Percentiles rank a stretch among this genome's conserved stretches.
phyloP scores from a whole-genome alignment of 2,888 invertebrate genomes.

The Drosophila borborema region DNA sequence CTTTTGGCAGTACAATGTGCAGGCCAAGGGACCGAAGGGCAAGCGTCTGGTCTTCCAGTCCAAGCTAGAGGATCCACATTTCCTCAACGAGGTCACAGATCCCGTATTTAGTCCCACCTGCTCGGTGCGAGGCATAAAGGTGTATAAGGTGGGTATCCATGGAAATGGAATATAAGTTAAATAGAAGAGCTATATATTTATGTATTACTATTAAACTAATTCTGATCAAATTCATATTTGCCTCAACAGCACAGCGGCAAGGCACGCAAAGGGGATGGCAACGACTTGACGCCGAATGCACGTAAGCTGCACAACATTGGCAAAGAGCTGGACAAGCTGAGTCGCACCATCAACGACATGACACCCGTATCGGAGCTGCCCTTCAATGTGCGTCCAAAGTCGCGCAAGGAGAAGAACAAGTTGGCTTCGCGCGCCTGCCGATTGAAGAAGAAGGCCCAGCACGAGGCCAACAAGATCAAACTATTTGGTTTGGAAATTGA shows the following conservation, averaged over 20 bases:
- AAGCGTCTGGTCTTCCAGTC: slow-evolving; percentile 94
- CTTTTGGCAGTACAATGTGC: slow-evolving; percentile 99
- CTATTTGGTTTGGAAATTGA: slow-evolving; percentile 96
- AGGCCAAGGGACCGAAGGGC: slow-evolving; percentile 98
- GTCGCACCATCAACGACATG: slow-evolving; percentile 97
- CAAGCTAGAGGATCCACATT: slow-evolving; percentile 95
- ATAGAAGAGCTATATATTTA: too few species aligned
- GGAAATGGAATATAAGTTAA: too few species aligned
- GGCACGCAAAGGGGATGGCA: slow-evolving; percentile 98
- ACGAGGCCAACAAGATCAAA: slow-evolving; percentile 99
- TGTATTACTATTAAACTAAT: too few species aligned
- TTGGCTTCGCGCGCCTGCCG: slow-evolving; percentile 98
- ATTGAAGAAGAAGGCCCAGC: slow-evolving; percentile 99
- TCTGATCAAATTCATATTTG: not conserved
- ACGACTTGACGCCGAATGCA: slow-evolving; percentile 98
- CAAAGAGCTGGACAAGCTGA: slow-evolving; percentile 95
- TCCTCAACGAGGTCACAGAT: slow-evolving; percentile 95
- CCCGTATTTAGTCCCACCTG: slow-evolving; percentile 98
- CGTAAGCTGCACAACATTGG: slow-evolving; percentile 96
- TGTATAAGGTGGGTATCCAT: slow-evolving; percentile 83
- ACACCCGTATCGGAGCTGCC: slow-evolving; percentile 97
- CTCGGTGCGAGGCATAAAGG: slow-evolving; percentile 95
- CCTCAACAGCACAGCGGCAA: slow-evolving; percentile 89
- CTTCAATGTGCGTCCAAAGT: slow-evolving; percentile 94
- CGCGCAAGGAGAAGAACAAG: slow-evolving; percentile 99